A percentile compares a stretch with the other conserved stretches of the same genome.
phyloP scores from a whole-genome alignment of 2,888 invertebrate genomes.

The Stratiomys singularior region DNA sequence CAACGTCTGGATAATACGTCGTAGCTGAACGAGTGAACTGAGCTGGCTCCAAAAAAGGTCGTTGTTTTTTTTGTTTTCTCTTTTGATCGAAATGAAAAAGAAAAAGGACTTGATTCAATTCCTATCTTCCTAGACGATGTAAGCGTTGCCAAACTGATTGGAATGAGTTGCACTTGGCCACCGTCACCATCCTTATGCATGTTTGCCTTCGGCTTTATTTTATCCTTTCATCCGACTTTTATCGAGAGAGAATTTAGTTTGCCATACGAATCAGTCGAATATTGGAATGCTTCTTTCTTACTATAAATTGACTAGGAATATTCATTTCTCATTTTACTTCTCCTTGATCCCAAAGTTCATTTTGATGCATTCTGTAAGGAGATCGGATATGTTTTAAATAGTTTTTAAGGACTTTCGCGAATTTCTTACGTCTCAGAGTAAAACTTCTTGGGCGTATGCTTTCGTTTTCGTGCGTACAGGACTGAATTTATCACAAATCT shows the following conservation, averaged over 20 bases:
- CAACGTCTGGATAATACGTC: neutral
- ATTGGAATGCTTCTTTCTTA: constrained; percentile 10
- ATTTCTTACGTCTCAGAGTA: no score
- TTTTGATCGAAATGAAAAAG: neutral
- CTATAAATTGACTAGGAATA: constrained; percentile 1
- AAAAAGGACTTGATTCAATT: neutral
- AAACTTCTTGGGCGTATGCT: no score
- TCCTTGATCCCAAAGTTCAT: neutral
- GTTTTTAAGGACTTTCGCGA: no score
- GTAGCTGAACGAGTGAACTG: neutral
- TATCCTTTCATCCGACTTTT: neutral
- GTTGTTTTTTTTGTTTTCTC: neutral
- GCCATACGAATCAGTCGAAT: neutral
- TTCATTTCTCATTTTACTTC: neutral
- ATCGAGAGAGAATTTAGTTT: constrained; percentile 1
- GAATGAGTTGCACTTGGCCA: neutral
- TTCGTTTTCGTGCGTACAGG: no score
- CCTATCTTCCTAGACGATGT: neutral
- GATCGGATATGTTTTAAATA: no score
- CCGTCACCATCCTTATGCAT: neutral
- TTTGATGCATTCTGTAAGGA: neutral
- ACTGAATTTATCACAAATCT: no score
- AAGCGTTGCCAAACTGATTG: constrained; percentile 11
- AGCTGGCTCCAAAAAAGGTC: neutral
- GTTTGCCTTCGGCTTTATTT: neutral